Conservation (phyloP, 2,113 vertebrate genomes). For the Rattus norvegicus region DNA sequence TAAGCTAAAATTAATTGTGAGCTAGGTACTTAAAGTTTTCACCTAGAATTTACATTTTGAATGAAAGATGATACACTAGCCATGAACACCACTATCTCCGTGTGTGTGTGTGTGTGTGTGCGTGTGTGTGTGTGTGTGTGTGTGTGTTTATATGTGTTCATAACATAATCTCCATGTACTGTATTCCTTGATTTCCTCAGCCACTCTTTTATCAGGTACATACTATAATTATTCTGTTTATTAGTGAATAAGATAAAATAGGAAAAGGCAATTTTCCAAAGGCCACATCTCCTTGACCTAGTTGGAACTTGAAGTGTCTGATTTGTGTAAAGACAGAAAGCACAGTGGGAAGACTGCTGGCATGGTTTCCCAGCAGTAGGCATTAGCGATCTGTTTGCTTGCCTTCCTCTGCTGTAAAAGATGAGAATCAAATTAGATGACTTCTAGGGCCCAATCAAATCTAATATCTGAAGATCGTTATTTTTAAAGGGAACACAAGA, state of each 20-base stretch:
- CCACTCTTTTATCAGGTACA: background rate
- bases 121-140: background rate
- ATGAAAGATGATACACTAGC: background rate
- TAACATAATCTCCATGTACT: background rate
- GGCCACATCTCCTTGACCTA: background rate
- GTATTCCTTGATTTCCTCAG: background rate
- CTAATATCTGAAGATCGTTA: background rate
- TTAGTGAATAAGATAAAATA: background rate
- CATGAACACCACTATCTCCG: fast-evolving
- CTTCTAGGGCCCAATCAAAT: background rate
- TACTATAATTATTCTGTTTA: background rate
- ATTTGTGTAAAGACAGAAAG: background rate
- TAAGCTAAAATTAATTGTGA: background rate
- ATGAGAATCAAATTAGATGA: background rate
- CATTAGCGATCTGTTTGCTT: background rate
- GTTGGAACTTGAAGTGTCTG: background rate
- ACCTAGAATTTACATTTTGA: background rate
- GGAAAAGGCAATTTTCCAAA: background rate
- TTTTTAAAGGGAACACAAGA: background rate
- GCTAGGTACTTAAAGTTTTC: background rate
- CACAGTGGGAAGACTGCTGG: background rate
- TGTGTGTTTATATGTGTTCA: background rate
- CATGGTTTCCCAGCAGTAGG: background rate
- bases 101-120: no score
- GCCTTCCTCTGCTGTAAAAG: background rate